Base-by-base conservation (phyloP, 2,888 invertebrate genomes). In the Dendrolimus houi region DNA sequence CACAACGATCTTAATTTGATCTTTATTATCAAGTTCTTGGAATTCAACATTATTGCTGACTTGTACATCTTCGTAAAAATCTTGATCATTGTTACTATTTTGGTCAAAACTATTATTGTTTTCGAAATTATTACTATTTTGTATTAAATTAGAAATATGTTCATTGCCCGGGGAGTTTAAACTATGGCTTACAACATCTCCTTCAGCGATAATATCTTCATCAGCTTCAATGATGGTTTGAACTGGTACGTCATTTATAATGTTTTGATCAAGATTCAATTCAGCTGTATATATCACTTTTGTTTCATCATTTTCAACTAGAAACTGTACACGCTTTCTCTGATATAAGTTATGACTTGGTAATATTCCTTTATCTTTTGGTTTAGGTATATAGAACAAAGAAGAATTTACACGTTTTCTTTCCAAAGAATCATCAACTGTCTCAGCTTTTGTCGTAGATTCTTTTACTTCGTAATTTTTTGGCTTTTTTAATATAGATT, bases 271-370 rank as follows among this genome's bases (percentile, higher is more conserved):
- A 57, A 90, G 77, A 60, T 88, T 87, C 57, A 90, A 78, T 61
- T 90, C 89, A 2, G 90, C 90, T n/a, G 90, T 89, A 61, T 83
- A 90, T 59, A 90, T 89, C 9, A 87, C 79, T 70, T 84, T 89
- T 41, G 88, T 88, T 74, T 89, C 89, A 69, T 92, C 93, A 71
- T 92, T 94, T 85, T 94, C 94, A 55, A 94, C 94, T 71, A 94
- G 85, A 86, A 95, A 95, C 77, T 95, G 94, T 61, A 94, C 95
- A 72, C 94, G 93, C 90, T 94, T 95, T 72, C 94, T 92, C 71
- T 93, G 90, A 57, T 83, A 68, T 41, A 83, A 73, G 65, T 79
- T 83, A 63, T 83, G 81, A 10, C 85, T 62, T 55, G 72, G 72
- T 56, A 74, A 63, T 52, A 71, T 58, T 54, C 75, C 71, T 70